Conservation (phyloP, 2,888 invertebrate species). For the Cheilosia scutellata region DNA sequence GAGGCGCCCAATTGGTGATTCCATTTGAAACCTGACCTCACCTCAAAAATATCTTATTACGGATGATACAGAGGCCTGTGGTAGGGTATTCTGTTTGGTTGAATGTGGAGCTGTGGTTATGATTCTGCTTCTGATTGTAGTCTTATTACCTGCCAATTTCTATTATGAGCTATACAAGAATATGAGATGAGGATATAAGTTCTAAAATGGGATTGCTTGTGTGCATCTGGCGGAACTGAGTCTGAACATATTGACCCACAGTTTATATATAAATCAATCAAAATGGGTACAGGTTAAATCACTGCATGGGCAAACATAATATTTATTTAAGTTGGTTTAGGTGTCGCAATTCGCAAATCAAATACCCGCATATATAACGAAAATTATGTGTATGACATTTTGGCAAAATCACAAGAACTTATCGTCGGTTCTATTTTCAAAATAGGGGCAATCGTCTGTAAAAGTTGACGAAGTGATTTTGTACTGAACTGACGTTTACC, state of each 20-base stretch:
- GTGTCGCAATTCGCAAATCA: neutral
- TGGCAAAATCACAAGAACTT: no score
- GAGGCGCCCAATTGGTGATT: constrained; percentile 66
- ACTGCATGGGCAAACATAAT: neutral
- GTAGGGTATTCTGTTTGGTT: constrained; percentile 21
- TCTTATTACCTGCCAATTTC: constrained; percentile 66
- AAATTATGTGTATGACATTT: no score
- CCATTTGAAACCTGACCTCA: constrained; percentile 68
- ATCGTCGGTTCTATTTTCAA: no score
- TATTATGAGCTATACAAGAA: constrained; percentile 13
- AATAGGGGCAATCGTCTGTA: no score
- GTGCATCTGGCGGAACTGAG: constrained; percentile 24
- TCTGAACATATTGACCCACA: neutral
- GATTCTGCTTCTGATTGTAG: constrained; percentile 59
- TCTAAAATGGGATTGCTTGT: neutral
- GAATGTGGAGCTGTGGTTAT: constrained; percentile 47
- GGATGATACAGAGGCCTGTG: neutral
- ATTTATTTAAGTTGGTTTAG: neutral
- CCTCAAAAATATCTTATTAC: constrained; percentile 71
- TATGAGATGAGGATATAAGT: neutral
- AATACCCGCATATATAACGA: no score
- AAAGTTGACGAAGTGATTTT: no score
- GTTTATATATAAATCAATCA: neutral
- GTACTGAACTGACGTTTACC: no score
- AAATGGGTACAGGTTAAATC: neutral